Evolutionary conservation across 2,888 invertebrate species (phyloP), one percentile per base, ranked within the genome.

Genomic region (Eucriotettix oculatus): DNA sequence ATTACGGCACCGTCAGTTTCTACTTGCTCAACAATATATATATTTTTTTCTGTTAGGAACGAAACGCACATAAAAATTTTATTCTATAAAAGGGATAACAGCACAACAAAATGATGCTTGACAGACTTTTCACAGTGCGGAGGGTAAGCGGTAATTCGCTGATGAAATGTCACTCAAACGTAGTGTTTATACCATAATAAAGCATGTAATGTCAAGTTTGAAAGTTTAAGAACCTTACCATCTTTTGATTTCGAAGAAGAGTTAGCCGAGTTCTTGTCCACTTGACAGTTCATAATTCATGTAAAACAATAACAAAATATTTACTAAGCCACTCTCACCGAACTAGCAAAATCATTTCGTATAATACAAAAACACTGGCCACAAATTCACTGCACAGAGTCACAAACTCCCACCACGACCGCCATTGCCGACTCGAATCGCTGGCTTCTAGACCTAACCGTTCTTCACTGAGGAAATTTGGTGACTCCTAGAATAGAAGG

Each of bases 241-340:
- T 69, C 68, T 67, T 68, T 69, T 57, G 67, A 61, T 66, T 69
- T 69, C 60, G 68, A 64, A 63, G 69, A 67, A 59, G 68, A 65
- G 61, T 68, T 67, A 64, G 67, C 68, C 61, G 67, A 67, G 61
- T 66, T 66, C 64, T 69, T 69, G 64, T 68, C 69, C 63, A 68
- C 65, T 63, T 68, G 68, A 66, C 68, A 69, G 66, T 69, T 68
- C 69, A 69, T 68, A 56, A 60, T 65, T 65, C 62, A 62, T 68
- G 60, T 69, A 70, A 69, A 68, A 71, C 66, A 65, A 64, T 67
- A 64, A 81, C 80, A 58, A 43, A 42, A 68, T 69, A 71, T 62
- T 57, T 67, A 68, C 71, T 69, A 70, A 75, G 73, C 74, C 75
- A 78, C 75, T 77, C 77, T 81, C 80, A 81, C 78, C 80, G 79